These are phyloP conservation scores for Xenopus borealis DNA, from an alignment of 2,113 vertebrate species.

Conservation along the genomic window DNA sequence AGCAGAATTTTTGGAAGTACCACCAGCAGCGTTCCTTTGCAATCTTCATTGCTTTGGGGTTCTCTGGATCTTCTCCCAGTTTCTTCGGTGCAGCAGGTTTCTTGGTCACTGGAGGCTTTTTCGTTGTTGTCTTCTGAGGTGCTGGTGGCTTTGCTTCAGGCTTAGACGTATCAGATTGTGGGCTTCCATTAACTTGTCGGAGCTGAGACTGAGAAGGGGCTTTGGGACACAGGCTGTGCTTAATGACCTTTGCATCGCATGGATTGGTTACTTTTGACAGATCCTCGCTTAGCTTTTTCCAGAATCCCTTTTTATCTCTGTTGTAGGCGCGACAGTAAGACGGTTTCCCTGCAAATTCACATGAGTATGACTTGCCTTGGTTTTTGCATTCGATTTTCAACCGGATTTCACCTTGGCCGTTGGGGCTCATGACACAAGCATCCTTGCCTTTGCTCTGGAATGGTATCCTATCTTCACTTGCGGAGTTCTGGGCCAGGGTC, in stretches of 20 bases:
- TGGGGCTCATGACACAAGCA: constrained; percentile 64
- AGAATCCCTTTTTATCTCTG: constrained; percentile 72
- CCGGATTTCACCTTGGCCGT: constrained; percentile 57
- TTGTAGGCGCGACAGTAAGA: constrained; percentile 66
- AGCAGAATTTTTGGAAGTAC: constrained; percentile 68
- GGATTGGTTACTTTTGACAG: constrained; percentile 66
- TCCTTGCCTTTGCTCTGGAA: constrained; percentile 72
- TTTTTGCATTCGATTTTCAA: constrained; percentile 67
- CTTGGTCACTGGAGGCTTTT: constrained; percentile 24
- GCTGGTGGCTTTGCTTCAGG: constrained; percentile 6
- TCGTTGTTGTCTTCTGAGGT: constrained; percentile 33
- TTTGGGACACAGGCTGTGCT: constrained; percentile 71
- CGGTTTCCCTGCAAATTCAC: constrained; percentile 72
- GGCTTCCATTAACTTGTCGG: constrained; percentile 59
- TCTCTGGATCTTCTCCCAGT: constrained; percentile 17
- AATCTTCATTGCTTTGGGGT: constrained; percentile 61
- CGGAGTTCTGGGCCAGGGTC: constrained; percentile 57
- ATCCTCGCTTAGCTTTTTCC: constrained; percentile 67
- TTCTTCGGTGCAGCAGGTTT: constrained; percentile 33
- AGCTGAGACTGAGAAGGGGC: constrained; percentile 67
- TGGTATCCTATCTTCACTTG: constrained; percentile 61
- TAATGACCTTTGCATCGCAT: constrained; percentile 60
- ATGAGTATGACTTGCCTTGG: constrained; percentile 66
- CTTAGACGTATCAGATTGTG: constrained; percentile 18
- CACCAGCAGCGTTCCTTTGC: constrained; percentile 74